phyloP scores from a whole-genome alignment of 2,888 invertebrate species.

The Lycaena phlaeas region DNA sequence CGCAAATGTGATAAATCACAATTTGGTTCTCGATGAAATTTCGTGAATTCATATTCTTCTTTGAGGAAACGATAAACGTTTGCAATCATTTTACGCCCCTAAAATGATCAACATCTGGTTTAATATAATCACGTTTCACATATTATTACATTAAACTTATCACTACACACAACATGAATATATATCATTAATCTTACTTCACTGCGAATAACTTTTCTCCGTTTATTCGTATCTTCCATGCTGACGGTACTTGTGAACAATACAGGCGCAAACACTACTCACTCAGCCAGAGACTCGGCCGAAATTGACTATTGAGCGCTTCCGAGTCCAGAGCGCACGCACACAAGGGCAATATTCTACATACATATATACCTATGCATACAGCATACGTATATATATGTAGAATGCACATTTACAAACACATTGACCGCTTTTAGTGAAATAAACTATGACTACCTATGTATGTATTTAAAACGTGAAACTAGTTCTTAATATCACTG shows the following conservation, averaged over 20 bases:
- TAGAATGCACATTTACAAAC: too few species aligned
- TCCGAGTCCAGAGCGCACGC: too few species aligned
- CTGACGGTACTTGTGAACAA: conserved; percentile 5
- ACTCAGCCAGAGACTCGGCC: conserved; percentile 1
- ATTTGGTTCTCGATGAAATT: conserved; percentile 11
- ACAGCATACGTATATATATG: too few species aligned
- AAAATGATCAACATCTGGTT: conserved; percentile 14
- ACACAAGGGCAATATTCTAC: too few species aligned
- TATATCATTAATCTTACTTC: conserved; percentile 4
- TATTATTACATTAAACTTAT: too few species aligned
- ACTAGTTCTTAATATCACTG: too few species aligned
- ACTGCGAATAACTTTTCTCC: conserved; percentile 13
- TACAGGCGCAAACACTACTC: conserved; percentile 1
- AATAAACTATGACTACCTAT: too few species aligned
- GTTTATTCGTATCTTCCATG: conserved; percentile 9
- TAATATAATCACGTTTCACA: conserved; percentile 1
- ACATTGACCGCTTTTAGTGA: too few species aligned
- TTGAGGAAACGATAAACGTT: conserved; percentile 12
- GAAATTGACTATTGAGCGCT: too few species aligned
- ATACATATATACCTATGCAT: too few species aligned
- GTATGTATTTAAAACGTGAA: too few species aligned
- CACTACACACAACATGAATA: too few species aligned
- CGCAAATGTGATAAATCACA: conserved; percentile 14
- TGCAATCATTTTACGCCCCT: conserved; percentile 18
- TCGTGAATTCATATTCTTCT: conserved; percentile 19